Base-by-base conservation (phyloP, 1,140 invertebrate genomes). In the Papilio polytes region DNA sequence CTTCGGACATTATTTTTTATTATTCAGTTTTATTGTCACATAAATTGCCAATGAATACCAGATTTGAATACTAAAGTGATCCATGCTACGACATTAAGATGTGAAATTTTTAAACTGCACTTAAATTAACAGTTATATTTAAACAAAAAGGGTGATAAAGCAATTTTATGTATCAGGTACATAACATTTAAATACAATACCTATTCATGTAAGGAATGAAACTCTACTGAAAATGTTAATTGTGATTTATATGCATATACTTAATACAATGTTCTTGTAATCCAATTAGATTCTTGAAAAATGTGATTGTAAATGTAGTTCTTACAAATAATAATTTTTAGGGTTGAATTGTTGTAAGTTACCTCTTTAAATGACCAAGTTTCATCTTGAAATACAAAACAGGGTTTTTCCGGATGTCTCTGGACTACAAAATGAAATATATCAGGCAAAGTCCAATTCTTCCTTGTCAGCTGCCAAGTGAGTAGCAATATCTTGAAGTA, bases 351-450 rank as follows among this genome's bases (percentile, higher is more conserved):
- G 51, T 22, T 70, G 10, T 6, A 9, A 53, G 20, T 22, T 46
- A 84, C 97, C 96, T 97, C 96, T 78, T 96, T 96, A 90, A 97
- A 99, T 0, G 97, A 98, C 98, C 98, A 98, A 83, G 96, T 95
- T 92, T 96, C 95, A 90, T 98, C 97, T 91, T 98, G 97, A 85
- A 95, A 98, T 74, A 98, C 94, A 48, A 99, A 97, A 74, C 97
- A 98, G 9, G 96, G 86, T 94, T 98, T 98, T 70, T 98, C 96
- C 1, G 98, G 98, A 93, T 98, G 96, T 86, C 96, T 97, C 10
- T 95, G 94, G 1, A 97, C 97, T 81, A 96, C 95, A 82, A 96
- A 93, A 83, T 96, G 96, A 88, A 98, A 98, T 72, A 98, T 95
- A 88, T 98, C 97, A 0, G 96, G 96, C 18, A 98, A 93, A 2